phyloP scores from a whole-genome alignment of 1,140 invertebrate genomes.

The Atta cephalotes region DNA sequence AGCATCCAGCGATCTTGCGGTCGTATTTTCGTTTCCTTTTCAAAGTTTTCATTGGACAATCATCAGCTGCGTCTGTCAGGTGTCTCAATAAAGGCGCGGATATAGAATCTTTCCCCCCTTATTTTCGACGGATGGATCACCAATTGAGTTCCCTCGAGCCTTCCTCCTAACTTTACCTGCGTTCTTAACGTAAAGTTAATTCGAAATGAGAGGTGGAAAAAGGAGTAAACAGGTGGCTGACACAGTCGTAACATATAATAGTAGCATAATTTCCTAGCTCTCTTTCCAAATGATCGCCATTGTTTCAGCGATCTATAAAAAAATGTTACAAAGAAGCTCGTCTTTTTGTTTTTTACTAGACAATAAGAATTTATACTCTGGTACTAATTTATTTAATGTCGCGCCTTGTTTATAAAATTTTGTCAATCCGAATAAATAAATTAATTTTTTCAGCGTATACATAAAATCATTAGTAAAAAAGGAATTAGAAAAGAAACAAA shows the following conservation, averaged over 20 bases:
- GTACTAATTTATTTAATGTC: not conserved
- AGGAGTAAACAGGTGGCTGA: slow-evolving; percentile 62
- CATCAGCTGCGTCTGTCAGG: slow-evolving; percentile 75
- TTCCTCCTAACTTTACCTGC: not conserved
- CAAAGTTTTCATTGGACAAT: slow-evolving; percentile 66
- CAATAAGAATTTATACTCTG: not conserved
- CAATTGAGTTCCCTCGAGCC: slow-evolving; percentile 23
- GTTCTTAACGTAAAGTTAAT: slow-evolving; percentile 37
- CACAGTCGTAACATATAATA: slow-evolving; percentile 53
- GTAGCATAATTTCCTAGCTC: not conserved
- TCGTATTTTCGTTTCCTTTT: slow-evolving; percentile 58
- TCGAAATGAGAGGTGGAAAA: slow-evolving; percentile 29
- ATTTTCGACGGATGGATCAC: slow-evolving; percentile 63
- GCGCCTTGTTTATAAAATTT: not conserved
- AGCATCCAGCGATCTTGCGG: slow-evolving; percentile 64
- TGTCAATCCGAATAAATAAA: not conserved
- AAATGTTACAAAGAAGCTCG: not conserved
- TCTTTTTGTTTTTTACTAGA: too few relatives aligned
- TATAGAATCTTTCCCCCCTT: slow-evolving; percentile 52
- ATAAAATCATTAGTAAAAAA: not conserved
- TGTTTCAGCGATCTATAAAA: slow-evolving; percentile 19
- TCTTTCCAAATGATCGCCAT: slow-evolving; percentile 10
- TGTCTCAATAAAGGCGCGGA: slow-evolving; percentile 70
- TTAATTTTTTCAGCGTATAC: not conserved
- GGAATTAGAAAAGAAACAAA: not conserved